Conservation (phyloP, 2,888 invertebrate genomes). For the Nyleta sp. region DNA sequence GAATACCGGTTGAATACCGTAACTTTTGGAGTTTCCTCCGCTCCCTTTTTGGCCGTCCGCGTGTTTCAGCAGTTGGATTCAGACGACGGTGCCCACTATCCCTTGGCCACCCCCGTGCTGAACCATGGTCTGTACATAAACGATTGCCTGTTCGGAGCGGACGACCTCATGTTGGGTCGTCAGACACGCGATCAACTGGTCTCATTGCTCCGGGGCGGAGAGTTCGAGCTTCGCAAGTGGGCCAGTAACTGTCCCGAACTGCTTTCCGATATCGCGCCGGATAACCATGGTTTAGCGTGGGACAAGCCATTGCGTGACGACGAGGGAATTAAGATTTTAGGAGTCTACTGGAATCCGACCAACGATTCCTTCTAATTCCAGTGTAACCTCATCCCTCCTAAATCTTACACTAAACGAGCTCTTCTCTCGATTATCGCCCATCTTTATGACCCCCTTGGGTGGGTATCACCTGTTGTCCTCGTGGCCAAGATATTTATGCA, state of each 20-base stretch:
- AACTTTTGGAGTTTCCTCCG: not conserved
- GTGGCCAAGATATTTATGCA: not conserved
- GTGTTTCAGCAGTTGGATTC: not conserved
- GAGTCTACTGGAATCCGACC: not conserved
- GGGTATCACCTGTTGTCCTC: not conserved
- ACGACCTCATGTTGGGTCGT: not conserved
- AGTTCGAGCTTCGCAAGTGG: conserved; percentile 54
- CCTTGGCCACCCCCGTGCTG: not conserved
- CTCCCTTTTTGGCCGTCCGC: not conserved
- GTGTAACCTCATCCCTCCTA: not conserved
- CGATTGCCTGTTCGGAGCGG: not conserved
- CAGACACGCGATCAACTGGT: not conserved
- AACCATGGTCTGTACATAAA: not conserved
- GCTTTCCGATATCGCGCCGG: conserved; percentile 2
- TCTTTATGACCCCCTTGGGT: conserved; percentile 6
- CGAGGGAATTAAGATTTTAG: not conserved
- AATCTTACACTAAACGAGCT: not conserved
- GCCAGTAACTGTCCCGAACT: conserved; percentile 33
- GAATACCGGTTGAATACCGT: not conserved
- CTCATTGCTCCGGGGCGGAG: not conserved
- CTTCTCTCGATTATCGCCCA: not conserved
- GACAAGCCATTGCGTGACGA: not conserved
- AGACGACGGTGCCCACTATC: not conserved
- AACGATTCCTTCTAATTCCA: not conserved
- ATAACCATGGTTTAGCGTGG: conserved; percentile 43